Evolutionary conservation across 2,888 invertebrate genomes (phyloP).

Genomic region (Colletes collaris): DNA sequence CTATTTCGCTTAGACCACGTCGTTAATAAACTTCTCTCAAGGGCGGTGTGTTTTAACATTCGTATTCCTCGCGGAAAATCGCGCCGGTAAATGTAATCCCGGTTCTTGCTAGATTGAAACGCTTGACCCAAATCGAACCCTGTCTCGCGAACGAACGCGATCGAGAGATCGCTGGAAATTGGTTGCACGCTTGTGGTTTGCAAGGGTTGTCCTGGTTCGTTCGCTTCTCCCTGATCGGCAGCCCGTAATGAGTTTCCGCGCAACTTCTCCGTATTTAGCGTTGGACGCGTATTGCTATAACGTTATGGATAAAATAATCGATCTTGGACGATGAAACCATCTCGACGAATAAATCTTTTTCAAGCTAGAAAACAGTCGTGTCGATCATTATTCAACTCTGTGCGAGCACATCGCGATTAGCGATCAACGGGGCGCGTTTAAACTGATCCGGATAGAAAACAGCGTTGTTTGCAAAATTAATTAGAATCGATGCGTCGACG

Average conservation of each 20-base stretch:
- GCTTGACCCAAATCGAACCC: slow-evolving; percentile 53
- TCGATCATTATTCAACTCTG: too few relatives aligned
- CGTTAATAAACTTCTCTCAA: too few relatives aligned
- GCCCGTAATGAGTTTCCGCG: not conserved
- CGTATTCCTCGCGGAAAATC: slow-evolving; percentile 20
- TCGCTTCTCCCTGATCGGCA: slow-evolving; percentile 32
- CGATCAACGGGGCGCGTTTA: too few relatives aligned
- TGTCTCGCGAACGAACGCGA: slow-evolving; percentile 30
- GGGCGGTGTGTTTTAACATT: too few relatives aligned
- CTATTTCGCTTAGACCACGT: too few relatives aligned
- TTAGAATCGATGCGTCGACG: not conserved
- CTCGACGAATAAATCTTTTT: too few relatives aligned
- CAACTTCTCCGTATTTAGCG: not conserved
- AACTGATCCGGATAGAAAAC: not conserved
- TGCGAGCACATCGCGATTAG: too few relatives aligned
- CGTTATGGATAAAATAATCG: too few relatives aligned
- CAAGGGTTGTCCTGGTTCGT: slow-evolving; percentile 36
- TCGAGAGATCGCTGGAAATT: slow-evolving; percentile 50
- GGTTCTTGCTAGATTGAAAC: slow-evolving; percentile 50
- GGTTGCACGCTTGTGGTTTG: slow-evolving; percentile 22
- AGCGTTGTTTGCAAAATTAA: slow-evolving; percentile 8
- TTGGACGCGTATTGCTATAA: not conserved
- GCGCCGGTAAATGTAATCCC: slow-evolving; percentile 49
- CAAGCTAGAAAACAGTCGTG: too few relatives aligned
- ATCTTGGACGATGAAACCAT: too few relatives aligned